Percentiles rank a stretch among this genome's conserved stretches.
phyloP scores from a whole-genome alignment of 2,888 invertebrate species.

The Leucania comma region DNA sequence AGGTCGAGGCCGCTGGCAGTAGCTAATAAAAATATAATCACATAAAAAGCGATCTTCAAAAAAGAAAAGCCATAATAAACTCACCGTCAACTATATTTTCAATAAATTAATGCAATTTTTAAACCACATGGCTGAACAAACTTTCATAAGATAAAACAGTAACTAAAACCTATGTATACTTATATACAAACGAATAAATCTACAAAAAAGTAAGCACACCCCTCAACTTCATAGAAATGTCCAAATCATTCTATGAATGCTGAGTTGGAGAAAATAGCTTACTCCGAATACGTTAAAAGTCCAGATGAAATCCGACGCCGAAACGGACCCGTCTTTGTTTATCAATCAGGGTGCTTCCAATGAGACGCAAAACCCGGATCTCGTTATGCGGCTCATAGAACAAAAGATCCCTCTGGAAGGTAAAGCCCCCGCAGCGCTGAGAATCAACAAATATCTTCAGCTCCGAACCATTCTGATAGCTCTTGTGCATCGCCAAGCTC shows the following conservation, averaged over 20 bases:
- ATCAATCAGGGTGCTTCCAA: conserved; percentile 84
- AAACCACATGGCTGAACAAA: conserved; percentile 74
- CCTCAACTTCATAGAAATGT: conserved; percentile 54
- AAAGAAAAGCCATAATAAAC: conserved; percentile 34
- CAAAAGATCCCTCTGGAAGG: conserved; percentile 82
- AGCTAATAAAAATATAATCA: neutral
- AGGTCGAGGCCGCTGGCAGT: too few relatives aligned
- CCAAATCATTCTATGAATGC: conserved; percentile 58
- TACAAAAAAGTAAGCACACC: conserved; percentile 75
- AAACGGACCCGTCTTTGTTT: conserved; percentile 82
- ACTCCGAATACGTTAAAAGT: conserved; percentile 75
- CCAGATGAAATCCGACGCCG: conserved; percentile 85
- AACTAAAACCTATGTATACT: conserved; percentile 90
- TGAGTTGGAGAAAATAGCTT: conserved; percentile 38
- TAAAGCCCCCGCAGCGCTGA: conserved; percentile 85
- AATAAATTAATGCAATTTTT: conserved; percentile 79
- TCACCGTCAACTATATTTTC: conserved; percentile 46
- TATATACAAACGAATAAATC: conserved; percentile 88
- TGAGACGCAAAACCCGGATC: conserved; percentile 78
- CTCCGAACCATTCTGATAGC: conserved; percentile 80
- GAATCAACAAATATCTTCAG: conserved; percentile 86
- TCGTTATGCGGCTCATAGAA: conserved; percentile 81
- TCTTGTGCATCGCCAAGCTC: conserved; percentile 83
- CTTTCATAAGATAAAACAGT: conserved; percentile 81
- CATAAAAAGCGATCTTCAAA: neutral